Evolutionary conservation across 2,888 invertebrate genomes (phyloP).

Genomic region (Clunio marinus): DNA sequence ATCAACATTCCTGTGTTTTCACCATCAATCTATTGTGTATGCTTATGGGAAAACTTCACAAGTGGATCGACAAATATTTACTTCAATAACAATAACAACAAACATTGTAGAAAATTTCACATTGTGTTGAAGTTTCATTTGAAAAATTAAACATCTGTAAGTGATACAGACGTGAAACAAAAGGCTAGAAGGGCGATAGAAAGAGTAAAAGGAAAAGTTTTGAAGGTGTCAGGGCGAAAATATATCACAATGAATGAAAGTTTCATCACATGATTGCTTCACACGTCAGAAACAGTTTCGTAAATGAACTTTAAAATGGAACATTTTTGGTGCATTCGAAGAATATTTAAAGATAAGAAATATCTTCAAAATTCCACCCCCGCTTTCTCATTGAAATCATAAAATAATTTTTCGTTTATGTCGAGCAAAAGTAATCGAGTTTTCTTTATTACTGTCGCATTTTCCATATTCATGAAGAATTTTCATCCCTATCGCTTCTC

Average conservation of each 20-base stretch:
- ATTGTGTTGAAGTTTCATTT: conserved; percentile 1
- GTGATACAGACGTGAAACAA: conserved; percentile 22
- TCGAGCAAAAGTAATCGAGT: conserved; percentile 25
- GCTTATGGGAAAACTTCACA: conserved; percentile 16
- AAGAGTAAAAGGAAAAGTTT: background rate
- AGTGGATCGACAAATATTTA: conserved; percentile 20
- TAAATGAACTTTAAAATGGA: background rate
- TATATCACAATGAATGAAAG: background rate
- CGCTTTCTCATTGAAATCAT: background rate
- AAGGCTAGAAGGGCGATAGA: background rate
- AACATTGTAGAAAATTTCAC: conserved; percentile 2
- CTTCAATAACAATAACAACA: conserved; percentile 15
- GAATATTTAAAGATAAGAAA: background rate
- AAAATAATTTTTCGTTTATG: conserved; percentile 32
- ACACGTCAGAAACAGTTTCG: conserved; percentile 4
- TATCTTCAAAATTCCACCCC: background rate
- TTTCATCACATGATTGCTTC: background rate
- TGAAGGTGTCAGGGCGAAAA: background rate
- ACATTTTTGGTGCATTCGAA: background rate
- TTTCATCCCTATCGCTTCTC: background rate
- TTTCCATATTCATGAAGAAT: background rate
- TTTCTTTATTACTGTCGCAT: conserved; percentile 23
- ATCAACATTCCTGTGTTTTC: background rate
- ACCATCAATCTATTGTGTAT: background rate
- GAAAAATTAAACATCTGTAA: conserved; percentile 29